These are phyloP conservation scores for Heliangelus exortis DNA, from an alignment of 2,797 vertebrate species.

Conservation along the genomic window DNA sequence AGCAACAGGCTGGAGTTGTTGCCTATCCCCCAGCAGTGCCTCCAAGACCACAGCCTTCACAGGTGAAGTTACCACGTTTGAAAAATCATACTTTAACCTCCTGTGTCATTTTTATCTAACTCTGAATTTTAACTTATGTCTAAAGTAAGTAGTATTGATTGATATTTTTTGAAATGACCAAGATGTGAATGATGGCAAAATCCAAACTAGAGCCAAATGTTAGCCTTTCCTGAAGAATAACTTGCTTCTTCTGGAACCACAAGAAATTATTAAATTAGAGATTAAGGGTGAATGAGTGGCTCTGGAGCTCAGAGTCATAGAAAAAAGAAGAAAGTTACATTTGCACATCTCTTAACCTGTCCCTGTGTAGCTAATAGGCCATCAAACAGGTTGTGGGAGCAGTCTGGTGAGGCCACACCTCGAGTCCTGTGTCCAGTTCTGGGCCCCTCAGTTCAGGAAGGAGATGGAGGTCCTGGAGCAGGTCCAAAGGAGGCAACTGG, in stretches of 20 bases:
- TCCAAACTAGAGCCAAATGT: background rate
- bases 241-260: background rate
- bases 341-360: background rate
- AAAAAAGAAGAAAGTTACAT: background rate
- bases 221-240: background rate
- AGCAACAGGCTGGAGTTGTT: constrained; percentile 86
- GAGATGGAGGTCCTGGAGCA: too few relatives aligned
- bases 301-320: background rate
- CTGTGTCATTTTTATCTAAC: background rate
- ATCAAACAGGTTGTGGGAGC: background rate
- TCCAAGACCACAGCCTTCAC: constrained; percentile 93
- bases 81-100: background rate
- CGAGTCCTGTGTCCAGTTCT: too few relatives aligned
- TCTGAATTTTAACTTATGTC: background rate
- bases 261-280: background rate
- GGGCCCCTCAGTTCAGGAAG: too few relatives aligned
- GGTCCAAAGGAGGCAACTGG: too few relatives aligned
- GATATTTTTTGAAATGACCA: background rate
- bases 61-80: constrained; percentile 79
- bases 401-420: too few relatives aligned
- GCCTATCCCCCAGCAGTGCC: constrained; percentile 96
- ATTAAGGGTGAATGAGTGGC: background rate
- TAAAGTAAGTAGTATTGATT: background rate
- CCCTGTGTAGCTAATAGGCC: background rate
- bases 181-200: background rate